Evolutionary conservation across 2,113 vertebrate genomes (phyloP).

Genomic region (Lanius ludovicianus): DNA sequence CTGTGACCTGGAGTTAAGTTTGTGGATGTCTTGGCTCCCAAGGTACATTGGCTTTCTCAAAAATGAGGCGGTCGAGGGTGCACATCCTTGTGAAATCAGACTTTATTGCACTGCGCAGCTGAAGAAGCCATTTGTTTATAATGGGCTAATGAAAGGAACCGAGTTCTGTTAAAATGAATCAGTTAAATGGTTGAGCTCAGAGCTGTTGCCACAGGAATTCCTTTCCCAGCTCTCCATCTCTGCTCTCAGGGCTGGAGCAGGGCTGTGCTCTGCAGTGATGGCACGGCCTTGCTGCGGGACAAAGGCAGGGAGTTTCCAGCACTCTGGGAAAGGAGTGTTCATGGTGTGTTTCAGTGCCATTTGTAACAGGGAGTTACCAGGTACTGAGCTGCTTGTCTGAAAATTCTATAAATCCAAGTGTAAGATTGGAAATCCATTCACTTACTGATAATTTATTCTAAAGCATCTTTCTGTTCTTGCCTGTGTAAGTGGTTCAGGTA

Average conservation of each 20-base stretch:
- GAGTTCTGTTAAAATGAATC: not conserved
- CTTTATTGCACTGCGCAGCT: not conserved
- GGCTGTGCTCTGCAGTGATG: not conserved
- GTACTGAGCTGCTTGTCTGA: not conserved
- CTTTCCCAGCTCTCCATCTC: not conserved
- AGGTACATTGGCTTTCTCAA: not conserved
- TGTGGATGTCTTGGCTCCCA: too few species aligned
- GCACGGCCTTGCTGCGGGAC: accelerated
- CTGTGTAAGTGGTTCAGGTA: not conserved
- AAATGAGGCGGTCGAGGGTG: not conserved
- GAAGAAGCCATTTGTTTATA: not conserved
- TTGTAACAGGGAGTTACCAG: not conserved
- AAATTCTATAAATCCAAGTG: not conserved
- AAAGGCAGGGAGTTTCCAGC: not conserved
- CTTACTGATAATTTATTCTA: conserved; percentile 56
- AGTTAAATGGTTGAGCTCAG: not conserved
- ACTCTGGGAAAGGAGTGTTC: not conserved
- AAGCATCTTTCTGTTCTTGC: not conserved
- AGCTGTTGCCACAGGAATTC: not conserved
- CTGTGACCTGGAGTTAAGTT: not conserved
- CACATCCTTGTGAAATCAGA: not conserved
- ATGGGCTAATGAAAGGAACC: not conserved
- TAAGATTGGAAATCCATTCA: not conserved
- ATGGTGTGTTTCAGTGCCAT: not conserved
- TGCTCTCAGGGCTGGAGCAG: not conserved